Percentiles rank a stretch among this genome's conserved stretches.
Evolutionary conservation across 2,797 vertebrate genomes (phyloP).

Genomic region (Argya squamiceps): DNA sequence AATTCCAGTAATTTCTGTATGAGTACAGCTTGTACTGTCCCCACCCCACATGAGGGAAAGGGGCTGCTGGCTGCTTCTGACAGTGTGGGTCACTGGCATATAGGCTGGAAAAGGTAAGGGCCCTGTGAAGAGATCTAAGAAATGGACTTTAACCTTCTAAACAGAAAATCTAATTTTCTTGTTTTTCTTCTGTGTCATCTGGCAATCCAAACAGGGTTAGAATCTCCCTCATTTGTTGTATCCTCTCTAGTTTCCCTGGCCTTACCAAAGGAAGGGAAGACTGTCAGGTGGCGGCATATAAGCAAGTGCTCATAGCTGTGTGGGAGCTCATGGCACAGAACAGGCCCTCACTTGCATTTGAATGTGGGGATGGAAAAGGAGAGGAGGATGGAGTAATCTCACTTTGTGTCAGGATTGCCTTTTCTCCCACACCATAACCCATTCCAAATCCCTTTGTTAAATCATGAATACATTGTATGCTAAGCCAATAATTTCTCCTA

Average conservation of each 20-base stretch:
- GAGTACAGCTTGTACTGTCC: neutral
- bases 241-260: neutral
- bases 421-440: neutral
- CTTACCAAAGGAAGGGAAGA: neutral
- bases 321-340: neutral
- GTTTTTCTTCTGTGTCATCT: neutral
- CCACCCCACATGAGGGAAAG: neutral
- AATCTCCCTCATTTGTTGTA: neutral
- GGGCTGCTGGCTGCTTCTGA: neutral
- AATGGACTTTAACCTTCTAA: neutral
- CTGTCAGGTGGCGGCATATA: neutral
- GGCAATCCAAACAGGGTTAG: neutral
- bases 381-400: neutral
- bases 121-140: neutral
- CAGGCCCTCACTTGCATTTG: neutral
- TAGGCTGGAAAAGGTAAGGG: neutral
- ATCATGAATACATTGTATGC: neutral
- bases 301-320: neutral
- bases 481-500: constrained; percentile 40
- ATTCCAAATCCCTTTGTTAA: neutral
- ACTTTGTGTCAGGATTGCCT: neutral
- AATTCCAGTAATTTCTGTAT: neutral
- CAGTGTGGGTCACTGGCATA: neutral
- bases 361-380: neutral
- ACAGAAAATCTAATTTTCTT: neutral